A percentile compares a stretch with the other conserved stretches of the same genome.
Evolutionary conservation across 2,797 vertebrate species (phyloP).

Genomic region (Myoxocephalus aenaeus): DNA sequence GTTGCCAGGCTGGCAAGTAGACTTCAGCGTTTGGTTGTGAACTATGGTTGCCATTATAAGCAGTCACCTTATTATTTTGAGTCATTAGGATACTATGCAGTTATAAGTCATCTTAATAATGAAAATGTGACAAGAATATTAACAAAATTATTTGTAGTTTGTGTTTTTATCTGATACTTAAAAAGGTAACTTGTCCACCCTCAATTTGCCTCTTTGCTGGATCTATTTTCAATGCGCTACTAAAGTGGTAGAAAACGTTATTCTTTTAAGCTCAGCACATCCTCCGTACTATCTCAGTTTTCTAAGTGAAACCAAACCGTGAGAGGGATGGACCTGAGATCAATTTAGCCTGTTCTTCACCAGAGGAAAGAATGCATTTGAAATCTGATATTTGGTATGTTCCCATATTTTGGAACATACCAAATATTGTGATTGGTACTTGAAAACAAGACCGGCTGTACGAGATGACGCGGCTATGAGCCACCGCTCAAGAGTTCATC

Average conservation of each 20-base stretch:
- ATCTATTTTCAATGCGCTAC: neutral
- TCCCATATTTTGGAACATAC: neutral
- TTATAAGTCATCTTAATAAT: neutral
- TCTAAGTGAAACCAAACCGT: constrained; percentile 8
- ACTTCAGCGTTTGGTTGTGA: neutral
- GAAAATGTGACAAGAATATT: neutral
- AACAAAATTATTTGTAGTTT: neutral
- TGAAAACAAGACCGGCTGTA: neutral
- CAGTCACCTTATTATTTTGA: neutral
- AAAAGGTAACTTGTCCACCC: neutral
- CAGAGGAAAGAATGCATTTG: constrained; percentile 25
- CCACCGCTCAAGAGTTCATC: constrained; percentile 12
- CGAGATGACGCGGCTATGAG: neutral
- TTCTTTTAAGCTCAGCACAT: neutral
- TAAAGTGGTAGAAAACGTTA: neutral
- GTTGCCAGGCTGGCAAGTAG: neutral
- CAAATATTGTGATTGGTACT: constrained; percentile 5
- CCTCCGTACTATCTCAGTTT: neutral
- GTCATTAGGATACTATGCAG: neutral
- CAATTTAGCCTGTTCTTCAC: constrained; percentile 30
- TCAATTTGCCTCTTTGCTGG: neutral
- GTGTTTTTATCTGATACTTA: neutral
- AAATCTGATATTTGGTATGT: constrained; percentile 10
- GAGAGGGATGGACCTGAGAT: constrained; percentile 15
- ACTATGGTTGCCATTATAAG: neutral